These are phyloP conservation scores for Gopherus flavomarginatus DNA, from an alignment of 2,113 vertebrate genomes.

Conservation along the genomic window DNA sequence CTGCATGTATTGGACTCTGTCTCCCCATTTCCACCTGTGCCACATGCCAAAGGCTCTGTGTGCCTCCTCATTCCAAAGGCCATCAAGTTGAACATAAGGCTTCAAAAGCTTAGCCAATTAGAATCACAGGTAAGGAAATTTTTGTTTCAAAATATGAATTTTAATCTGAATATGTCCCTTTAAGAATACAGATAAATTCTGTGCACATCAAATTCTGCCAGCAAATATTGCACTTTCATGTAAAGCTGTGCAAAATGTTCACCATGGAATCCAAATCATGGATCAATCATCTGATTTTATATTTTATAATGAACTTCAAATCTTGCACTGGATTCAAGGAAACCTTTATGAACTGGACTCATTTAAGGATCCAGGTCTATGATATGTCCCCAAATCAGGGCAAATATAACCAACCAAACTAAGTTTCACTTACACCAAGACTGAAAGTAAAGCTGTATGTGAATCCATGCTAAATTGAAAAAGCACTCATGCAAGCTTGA, in stretches of 20 bases:
- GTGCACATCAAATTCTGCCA: neutral
- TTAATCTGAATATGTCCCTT: neutral
- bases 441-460: neutral
- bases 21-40: neutral
- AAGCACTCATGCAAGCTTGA: neutral
- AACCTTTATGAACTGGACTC: neutral
- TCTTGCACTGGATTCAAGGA: neutral
- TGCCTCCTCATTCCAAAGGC: constrained; percentile 27
- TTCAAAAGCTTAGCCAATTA: constrained; percentile 10
- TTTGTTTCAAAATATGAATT: neutral
- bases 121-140: constrained; percentile 18
- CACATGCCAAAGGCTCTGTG: constrained; percentile 13
- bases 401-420: neutral
- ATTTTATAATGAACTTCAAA: neutral
- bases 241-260: neutral
- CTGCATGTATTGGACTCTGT: neutral
- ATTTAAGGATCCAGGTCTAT: neutral
- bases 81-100: constrained; percentile 11
- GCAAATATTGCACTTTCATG: neutral
- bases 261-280: constrained; percentile 2
- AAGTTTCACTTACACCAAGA: neutral
- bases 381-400: neutral
- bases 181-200: neutral
- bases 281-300: neutral
- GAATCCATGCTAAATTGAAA: rapidly evolving